Evolutionary conservation across 1,140 invertebrate genomes (phyloP), one percentile per base, ranked within the genome.

Genomic region (Drosophila prosaltans): DNA sequence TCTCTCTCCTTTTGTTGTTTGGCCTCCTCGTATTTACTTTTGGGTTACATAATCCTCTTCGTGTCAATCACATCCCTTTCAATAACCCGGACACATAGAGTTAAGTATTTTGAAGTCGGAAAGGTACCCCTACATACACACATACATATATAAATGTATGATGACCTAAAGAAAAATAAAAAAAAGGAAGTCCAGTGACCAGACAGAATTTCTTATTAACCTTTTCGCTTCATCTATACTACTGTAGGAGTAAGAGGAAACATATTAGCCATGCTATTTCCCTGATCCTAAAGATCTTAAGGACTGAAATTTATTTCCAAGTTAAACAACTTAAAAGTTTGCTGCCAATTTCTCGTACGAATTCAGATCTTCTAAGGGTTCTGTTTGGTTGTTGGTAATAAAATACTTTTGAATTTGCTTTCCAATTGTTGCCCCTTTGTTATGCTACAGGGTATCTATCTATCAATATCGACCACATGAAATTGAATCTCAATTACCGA

Each of bases 1-100:
- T 30, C 28, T 30, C 28, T 30, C 4, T 30, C 4, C 32, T 36
- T 43, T 32, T 41, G 63, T 48, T 80, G 60, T 65, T 55, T 73
- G 41, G 24, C 45, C 32, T 36, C 43, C 57, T 55, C 57, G 41
- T 40, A 60, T 60, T 60, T 40, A 40, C 32, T 54, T 11, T 66
- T 69, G 39, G 40, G 32, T 72, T 71, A 40, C 43, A 70, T 41
- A 57, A 70, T 24, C 67, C 45, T 51, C 45, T 51, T 51, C 45
- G 45, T 51, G 45, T 51, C 45, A 51, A 51, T 51, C 45, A 51
- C 45, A 36, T 51, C 24, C 45, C 45, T 51, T 51, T 51, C 45
- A 21, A 48, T 48, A 48, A 21, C 16, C 21, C 9, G 45, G 45
- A 26, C 45, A 51, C 45, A 51, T 51, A 51, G 45, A 51, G 45